phyloP scores from a whole-genome alignment of 2,113 vertebrate genomes.

The Petaurus breviceps region DNA sequence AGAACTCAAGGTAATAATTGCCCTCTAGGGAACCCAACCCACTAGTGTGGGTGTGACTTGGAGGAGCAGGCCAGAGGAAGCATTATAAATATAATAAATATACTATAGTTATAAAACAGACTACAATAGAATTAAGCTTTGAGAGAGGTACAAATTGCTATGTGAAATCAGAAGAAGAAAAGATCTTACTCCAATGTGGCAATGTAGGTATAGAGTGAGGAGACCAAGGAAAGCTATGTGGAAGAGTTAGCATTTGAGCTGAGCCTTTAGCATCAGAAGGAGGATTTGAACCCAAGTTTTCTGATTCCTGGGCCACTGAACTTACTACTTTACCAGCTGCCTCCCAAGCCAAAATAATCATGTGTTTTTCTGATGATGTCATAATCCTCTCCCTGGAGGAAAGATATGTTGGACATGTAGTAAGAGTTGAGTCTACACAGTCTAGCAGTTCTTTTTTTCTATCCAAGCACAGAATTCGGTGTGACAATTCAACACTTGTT shows the following conservation, averaged over 20 bases:
- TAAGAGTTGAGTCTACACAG: background rate
- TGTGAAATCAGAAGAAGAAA: background rate
- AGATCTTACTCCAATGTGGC: background rate
- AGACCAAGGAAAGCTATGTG: background rate
- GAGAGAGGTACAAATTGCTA: background rate
- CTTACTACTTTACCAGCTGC: background rate
- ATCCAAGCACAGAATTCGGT: background rate
- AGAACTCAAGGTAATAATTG: background rate
- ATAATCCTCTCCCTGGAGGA: background rate
- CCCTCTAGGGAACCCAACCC: background rate
- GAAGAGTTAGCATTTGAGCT: background rate
- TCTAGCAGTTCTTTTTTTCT: background rate
- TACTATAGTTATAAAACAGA: background rate
- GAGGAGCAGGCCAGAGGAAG: background rate
- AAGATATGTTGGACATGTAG: background rate
- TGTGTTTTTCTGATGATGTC: background rate
- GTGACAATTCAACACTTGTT: background rate
- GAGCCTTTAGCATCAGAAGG: background rate
- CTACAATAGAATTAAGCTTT: background rate
- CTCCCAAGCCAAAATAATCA: background rate
- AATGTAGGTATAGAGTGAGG: background rate
- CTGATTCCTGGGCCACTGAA: background rate
- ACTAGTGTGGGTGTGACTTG: background rate
- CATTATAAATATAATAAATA: background rate
- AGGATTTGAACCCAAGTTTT: background rate